phyloP scores from a whole-genome alignment of 2,797 vertebrate species.

The Sphenodon punctatus region DNA sequence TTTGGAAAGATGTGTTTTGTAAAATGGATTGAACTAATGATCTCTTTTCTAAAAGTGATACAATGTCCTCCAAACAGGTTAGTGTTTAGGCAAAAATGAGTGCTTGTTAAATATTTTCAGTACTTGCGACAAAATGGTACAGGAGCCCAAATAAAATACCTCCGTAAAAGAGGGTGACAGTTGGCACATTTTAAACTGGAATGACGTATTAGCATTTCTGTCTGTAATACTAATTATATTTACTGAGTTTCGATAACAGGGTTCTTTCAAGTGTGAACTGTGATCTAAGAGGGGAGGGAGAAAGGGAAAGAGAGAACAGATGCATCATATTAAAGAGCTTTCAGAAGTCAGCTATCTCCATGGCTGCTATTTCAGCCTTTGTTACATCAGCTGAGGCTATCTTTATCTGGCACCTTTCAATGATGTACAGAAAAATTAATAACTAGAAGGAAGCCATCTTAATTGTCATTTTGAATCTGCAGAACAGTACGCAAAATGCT shows the following conservation, averaged over 20 bases:
- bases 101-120: neutral
- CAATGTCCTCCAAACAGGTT: neutral
- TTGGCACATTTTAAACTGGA: neutral
- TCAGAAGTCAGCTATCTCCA: neutral
- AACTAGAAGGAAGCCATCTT: neutral
- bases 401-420: neutral
- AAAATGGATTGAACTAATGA: constrained; percentile 9
- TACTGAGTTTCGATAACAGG: neutral
- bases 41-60: neutral
- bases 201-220: neutral
- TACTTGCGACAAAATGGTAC: neutral
- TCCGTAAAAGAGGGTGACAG: neutral
- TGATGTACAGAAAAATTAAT: neutral
- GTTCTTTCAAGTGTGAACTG: neutral
- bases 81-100: neutral
- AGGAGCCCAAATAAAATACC: neutral
- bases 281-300: no score
- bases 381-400: neutral
- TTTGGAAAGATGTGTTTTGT: neutral
- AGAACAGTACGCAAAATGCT: neutral
- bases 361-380: neutral
- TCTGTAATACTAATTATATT: neutral
- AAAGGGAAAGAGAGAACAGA: neutral
- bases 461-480: neutral
- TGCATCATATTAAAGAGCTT: neutral